phyloP scores from a whole-genome alignment of 1,140 invertebrate species.

The Sipha flava region DNA sequence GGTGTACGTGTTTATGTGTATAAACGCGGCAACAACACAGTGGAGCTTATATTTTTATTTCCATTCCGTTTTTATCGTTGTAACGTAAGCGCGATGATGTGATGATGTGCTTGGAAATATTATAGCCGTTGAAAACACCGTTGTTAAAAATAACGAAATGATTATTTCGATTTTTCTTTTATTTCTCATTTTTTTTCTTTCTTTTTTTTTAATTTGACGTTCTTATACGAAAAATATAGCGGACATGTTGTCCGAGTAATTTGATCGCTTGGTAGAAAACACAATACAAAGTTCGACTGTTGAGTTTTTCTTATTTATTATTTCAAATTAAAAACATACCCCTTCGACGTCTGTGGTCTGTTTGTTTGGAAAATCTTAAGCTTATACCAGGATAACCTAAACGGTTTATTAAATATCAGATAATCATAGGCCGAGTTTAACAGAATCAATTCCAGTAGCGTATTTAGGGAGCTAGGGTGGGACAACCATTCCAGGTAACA shows the following conservation, averaged over 20 bases:
- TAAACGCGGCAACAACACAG: neutral
- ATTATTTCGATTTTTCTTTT: neutral
- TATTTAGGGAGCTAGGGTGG: too few species aligned
- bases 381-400: too few species aligned
- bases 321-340: too few species aligned
- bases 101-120: neutral
- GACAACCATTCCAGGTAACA: too few species aligned
- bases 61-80: neutral
- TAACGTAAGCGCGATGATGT: neutral
- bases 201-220: neutral
- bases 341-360: too few species aligned
- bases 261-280: neutral
- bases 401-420: too few species aligned
- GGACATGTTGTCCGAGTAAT: neutral
- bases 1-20: too few species aligned
- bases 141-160: constrained; percentile 2
- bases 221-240: neutral
- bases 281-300: neutral
- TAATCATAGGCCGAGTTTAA: too few species aligned
- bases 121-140: neutral
- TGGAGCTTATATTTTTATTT: neutral
- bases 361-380: too few species aligned
- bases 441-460: too few species aligned
- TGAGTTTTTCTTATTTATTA: too few species aligned
- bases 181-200: neutral